Evolutionary conservation across 37 sponge, comb jelly and placozoan genomes (phyloP), one percentile per base, ranked within the genome.

Genomic region (Axinella damicornis): DNA sequence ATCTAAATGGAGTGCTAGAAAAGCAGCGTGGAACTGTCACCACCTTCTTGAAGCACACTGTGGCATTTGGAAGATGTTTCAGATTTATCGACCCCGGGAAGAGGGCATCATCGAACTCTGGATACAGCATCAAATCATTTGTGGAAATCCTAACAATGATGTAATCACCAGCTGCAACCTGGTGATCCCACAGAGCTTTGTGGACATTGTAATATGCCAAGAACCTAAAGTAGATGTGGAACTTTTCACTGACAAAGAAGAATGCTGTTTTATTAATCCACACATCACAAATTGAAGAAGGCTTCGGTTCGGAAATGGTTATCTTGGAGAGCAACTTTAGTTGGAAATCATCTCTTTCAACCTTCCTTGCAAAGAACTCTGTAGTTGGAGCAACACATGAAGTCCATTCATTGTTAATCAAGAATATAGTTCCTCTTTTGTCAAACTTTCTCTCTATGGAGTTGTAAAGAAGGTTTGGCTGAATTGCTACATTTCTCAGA

Each of bases 201-300:
- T 74, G 81, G 6, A 88, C 33, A 78, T 77, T 88, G 60, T 81
- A 93, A 73, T 81, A 93, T 19, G 77, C 73, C 17, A 85, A 38
- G 57, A 93, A 85, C 33, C 86, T 68, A 54, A 93, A 93, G 71
- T 85, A 93, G 33, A 93, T 81, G 65, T 93, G 93, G 20, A 57
- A n/a, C 20, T 56, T 69, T 30, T 74, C 65, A n/a, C 88, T 78
- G n/a, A 66, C 36, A 59, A 74, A 85, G 24, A 93, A 66, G 59
- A 70, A 85, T 1, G 78, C 56, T 18, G 85, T 80, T 36, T 82
- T 74, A 2, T 85, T 55, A n/a, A 88, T 69, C 80, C 76, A 76
- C n/a, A n/a, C n/a, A n/a, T n/a, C n/a, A n/a, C n/a, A n/a, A n/a
- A n/a, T n/a, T n/a, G n/a, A n/a, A n/a, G n/a, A n/a, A n/a, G n/a